Conservation (phyloP, 1,140 invertebrate species). For the Cotesia vestalis region DNA sequence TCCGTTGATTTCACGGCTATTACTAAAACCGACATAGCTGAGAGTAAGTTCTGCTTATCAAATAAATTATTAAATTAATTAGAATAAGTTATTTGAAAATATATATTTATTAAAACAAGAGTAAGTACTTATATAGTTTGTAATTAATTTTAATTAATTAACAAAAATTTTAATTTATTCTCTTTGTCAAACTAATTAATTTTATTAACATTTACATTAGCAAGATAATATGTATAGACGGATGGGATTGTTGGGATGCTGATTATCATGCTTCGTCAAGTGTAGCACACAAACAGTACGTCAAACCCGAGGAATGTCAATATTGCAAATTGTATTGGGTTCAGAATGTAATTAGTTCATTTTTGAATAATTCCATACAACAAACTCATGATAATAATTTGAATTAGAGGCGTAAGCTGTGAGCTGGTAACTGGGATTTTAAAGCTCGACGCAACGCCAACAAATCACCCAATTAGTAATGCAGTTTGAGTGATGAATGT, state of each 20-base stretch:
- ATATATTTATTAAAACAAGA: no score
- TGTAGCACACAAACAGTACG: not conserved
- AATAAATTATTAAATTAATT: not conserved
- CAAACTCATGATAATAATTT: no score
- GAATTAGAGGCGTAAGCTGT: no score
- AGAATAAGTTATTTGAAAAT: no score
- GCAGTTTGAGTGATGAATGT: no score
- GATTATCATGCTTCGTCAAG: not conserved
- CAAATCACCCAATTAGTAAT: no score
- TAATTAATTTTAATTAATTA: no score
- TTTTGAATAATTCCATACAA: not conserved
- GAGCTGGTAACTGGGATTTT: no score
- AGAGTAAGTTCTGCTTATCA: constrained; percentile 36
- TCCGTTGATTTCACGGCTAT: constrained; percentile 38
- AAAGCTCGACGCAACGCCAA: no score
- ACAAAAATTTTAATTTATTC: not conserved
- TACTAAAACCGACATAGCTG: constrained; percentile 7
- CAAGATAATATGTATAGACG: no score
- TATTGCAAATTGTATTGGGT: not conserved
- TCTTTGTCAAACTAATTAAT: not conserved
- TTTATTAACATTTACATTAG: not conserved
- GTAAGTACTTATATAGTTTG: no score
- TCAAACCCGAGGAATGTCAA: constrained; percentile 7
- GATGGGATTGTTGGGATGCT: no score
- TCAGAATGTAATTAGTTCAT: constrained; percentile 3